phyloP scores from a whole-genome alignment of 2,113 vertebrate species.

The Lamprotornis superbus region DNA sequence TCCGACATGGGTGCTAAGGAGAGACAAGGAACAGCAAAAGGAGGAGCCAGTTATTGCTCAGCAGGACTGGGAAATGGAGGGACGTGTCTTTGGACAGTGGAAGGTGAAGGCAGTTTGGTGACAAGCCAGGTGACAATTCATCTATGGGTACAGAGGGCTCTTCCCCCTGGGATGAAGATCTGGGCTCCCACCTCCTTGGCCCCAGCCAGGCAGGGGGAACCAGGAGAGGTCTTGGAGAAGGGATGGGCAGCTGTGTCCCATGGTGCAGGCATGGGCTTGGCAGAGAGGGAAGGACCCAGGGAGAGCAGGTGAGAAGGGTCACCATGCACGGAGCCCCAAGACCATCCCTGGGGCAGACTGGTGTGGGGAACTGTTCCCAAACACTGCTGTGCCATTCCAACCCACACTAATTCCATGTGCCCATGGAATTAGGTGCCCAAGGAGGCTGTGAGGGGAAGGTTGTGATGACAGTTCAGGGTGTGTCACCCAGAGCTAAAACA shows the following conservation, averaged over 20 bases:
- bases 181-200: not conserved
- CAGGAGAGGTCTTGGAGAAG: not conserved
- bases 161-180: not conserved
- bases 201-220: not conserved
- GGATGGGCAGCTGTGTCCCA: not conserved
- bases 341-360: not conserved
- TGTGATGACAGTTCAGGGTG: not conserved
- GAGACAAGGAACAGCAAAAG: not conserved
- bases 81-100: fast-evolving
- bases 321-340: not conserved
- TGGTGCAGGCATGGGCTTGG: not conserved
- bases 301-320: not conserved
- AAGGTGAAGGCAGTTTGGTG: not conserved
- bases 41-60: not conserved
- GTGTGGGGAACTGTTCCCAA: not conserved
- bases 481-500: not conserved
- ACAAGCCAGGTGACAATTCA: not conserved
- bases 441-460: not conserved
- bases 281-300: not conserved
- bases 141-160: not conserved
- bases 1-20: not conserved
- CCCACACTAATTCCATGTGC: not conserved
- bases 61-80: not conserved
- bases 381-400: not conserved
- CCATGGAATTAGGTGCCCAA: not conserved